phyloP scores from a whole-genome alignment of 92 coral and sea anemone species.

The Epizoanthus scotinus region DNA sequence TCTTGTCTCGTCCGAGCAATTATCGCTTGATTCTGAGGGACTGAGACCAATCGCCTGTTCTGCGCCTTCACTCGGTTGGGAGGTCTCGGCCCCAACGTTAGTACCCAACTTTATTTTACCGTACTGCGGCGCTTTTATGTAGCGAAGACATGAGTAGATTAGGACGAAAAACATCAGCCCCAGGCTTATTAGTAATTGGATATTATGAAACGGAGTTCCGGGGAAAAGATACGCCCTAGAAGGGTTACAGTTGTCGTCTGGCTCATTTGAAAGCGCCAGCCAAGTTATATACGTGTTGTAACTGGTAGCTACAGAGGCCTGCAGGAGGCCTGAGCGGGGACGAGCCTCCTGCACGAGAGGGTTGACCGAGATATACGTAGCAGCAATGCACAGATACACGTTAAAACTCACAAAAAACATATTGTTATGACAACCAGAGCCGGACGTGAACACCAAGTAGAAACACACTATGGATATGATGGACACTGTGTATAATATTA shows the following conservation, averaged over 20 bases:
- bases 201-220: slow-evolving; percentile 77
- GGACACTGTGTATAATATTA: slow-evolving; percentile 83
- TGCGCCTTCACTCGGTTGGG: background rate
- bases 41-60: slow-evolving; percentile 5
- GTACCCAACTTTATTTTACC: slow-evolving; percentile 66
- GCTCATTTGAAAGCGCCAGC: slow-evolving; percentile 93
- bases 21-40: background rate
- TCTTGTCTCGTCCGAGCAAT: background rate
- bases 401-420: slow-evolving; percentile 90
- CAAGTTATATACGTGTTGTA: slow-evolving; percentile 93
- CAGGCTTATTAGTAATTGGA: slow-evolving; percentile 73
- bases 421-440: slow-evolving; percentile 81
- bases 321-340: slow-evolving; percentile 95
- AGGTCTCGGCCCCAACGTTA: background rate
- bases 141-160: slow-evolving; percentile 72
- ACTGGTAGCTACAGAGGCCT: slow-evolving; percentile 88
- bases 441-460: slow-evolving; percentile 68
- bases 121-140: slow-evolving; percentile 87
- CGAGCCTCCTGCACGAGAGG: slow-evolving; percentile 91
- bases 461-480: slow-evolving; percentile 70
- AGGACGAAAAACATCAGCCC: slow-evolving; percentile 86
- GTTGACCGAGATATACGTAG: slow-evolving; percentile 88
- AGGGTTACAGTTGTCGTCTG: slow-evolving; percentile 89
- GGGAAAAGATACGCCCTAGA: slow-evolving; percentile 79
- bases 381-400: slow-evolving; percentile 81